Evolutionary conservation across 2,888 invertebrate species (phyloP), one percentile per base, ranked within the genome.

Genomic region (Stenolophus ochropezus): DNA sequence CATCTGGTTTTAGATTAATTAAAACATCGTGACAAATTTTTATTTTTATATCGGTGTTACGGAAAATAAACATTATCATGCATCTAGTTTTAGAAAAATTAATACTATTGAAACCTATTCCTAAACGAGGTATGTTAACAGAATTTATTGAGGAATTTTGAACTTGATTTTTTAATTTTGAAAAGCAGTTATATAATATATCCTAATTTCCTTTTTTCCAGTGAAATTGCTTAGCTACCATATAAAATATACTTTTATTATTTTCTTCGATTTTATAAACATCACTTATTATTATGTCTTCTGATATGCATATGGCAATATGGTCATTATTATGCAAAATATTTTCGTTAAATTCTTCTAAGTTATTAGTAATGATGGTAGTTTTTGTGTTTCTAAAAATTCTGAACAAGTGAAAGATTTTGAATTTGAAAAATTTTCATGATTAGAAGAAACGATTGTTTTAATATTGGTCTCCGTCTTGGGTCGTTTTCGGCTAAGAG

Each of bases 11-110:
- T n/a, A n/a, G n/a, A n/a, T n/a, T n/a, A n/a, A n/a, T n/a, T n/a
- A n/a, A n/a, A 6, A 86, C 47, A 6, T 85, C 84, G 78, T 82
- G 42, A 18, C 71, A n/a, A 18, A 85, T 85, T 82, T 85, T 77
- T 27, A 82, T 33, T 14, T 20, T 8, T 73, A 51, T 51, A 42
- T 84, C 83, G 18, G 82, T 76, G 56, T 84, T 79, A 42, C 14
- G 42, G 75, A 85, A 85, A 16, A 85, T 82, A 49, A 23, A 74
- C 3, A 21, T n/a, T n/a, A 74, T 1, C 47, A 74, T 74, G 21
- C 14, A 21, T 51, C 23, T 51, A 6, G 51, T 20, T 20, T 74
- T 74, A 8, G 20, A 1, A 21, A 6, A 74, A n/a, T 49, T 49
- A 20, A 49, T 49, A 3, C 51, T 18, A 18, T 74, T 51, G n/a